Percentiles rank a stretch among this genome's conserved stretches.
Evolutionary conservation across 2,797 vertebrate species (phyloP).

Genomic region (Champsocephalus gunnari): DNA sequence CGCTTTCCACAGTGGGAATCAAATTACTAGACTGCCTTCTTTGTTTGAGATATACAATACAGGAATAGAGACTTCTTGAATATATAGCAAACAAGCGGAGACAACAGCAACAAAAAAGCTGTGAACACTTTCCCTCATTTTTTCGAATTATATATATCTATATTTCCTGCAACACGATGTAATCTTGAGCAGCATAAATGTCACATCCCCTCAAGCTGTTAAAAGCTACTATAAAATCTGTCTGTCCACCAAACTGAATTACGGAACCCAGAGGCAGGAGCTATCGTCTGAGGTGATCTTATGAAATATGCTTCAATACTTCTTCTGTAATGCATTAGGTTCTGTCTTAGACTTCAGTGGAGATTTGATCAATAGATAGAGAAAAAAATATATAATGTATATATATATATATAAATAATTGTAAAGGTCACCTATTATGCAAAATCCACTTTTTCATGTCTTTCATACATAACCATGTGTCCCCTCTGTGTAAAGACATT

Average conservation of each 20-base stretch:
- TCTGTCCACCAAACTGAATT: constrained; percentile 28
- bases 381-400: no score
- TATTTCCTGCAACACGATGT: constrained; percentile 34
- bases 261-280: constrained; percentile 34
- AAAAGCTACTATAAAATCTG: constrained; percentile 46
- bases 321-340: constrained; percentile 7
- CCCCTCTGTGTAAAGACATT: no score
- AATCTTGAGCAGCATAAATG: constrained; percentile 49
- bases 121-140: constrained; percentile 17
- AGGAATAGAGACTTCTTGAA: not conserved
- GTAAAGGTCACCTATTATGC: no score
- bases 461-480: no score
- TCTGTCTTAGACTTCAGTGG: constrained; percentile 18
- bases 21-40: constrained; percentile 3
- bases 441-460: no score
- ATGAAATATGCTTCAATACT: constrained; percentile 5
- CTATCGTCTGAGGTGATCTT: constrained; percentile 10
- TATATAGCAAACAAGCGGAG: not conserved
- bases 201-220: constrained; percentile 54
- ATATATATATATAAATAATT: no score
- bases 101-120: not conserved
- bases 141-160: constrained; percentile 14
- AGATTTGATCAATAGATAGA: not conserved
- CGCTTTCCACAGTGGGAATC: not conserved
- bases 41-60: not conserved